Evolutionary conservation across 2,888 invertebrate genomes (phyloP).

Genomic region (Odontocerum albicorne): DNA sequence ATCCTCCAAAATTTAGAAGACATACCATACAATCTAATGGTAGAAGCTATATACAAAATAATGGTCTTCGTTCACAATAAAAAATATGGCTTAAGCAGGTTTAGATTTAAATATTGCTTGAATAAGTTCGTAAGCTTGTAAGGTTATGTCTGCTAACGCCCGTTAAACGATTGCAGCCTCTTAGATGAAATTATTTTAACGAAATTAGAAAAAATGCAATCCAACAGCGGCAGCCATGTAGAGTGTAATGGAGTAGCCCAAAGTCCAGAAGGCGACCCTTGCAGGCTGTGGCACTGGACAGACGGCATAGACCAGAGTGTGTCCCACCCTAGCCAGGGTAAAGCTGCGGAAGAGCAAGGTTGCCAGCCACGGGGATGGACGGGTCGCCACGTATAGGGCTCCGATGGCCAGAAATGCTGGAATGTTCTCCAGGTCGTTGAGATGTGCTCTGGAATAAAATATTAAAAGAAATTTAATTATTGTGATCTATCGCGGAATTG

Average conservation of each 20-base stretch:
- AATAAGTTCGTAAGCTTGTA: too few relatives aligned
- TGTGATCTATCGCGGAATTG: too few relatives aligned
- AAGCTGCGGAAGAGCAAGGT: slow-evolving; percentile 58
- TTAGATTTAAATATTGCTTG: too few relatives aligned
- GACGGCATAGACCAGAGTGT: slow-evolving; percentile 66
- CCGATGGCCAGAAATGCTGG: slow-evolving; percentile 60
- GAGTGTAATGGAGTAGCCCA: slow-evolving; percentile 48
- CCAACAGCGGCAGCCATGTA: slow-evolving; percentile 50
- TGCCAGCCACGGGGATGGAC: slow-evolving; percentile 53
- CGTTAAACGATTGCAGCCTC: too few relatives aligned
- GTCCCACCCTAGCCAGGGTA: slow-evolving; percentile 56
- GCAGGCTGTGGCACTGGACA: slow-evolving; percentile 61
- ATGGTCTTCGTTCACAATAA: too few relatives aligned
- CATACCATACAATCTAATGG: too few relatives aligned
- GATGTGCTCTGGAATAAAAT: slow-evolving; percentile 59
- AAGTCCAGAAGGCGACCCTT: slow-evolving; percentile 49
- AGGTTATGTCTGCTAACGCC: too few relatives aligned
- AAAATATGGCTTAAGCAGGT: too few relatives aligned
- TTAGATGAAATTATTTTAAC: too few relatives aligned
- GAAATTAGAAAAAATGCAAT: slow-evolving; percentile 1
- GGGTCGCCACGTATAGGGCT: slow-evolving; percentile 58
- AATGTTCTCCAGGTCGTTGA: slow-evolving; percentile 72
- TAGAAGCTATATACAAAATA: too few relatives aligned
- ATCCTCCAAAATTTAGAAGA: too few relatives aligned
- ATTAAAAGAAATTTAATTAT: too few relatives aligned